Percentiles rank a stretch among this genome's conserved stretches.
These are phyloP conservation scores for Acinonyx jubatus DNA, from an alignment of 2,113 vertebrate genomes.

Conservation along the genomic window DNA sequence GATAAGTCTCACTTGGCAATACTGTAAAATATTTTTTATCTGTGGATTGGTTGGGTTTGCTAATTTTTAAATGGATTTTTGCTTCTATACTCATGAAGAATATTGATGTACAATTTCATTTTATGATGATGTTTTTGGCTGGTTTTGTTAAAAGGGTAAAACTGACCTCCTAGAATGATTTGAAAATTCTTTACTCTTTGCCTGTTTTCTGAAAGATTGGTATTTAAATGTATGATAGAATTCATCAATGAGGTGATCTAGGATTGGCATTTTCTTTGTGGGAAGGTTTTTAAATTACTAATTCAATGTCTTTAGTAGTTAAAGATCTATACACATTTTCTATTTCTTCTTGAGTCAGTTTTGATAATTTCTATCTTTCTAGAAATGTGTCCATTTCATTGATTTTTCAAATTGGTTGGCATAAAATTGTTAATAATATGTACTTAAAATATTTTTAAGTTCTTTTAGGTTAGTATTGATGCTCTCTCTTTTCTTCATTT, in stretches of 20 bases:
- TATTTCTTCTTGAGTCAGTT: not conserved
- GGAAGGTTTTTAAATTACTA: not conserved
- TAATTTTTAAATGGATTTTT: not conserved
- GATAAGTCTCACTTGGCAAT: not conserved
- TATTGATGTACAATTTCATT: not conserved
- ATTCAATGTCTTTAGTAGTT: not conserved
- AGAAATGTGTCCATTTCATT: not conserved
- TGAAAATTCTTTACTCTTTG: not conserved
- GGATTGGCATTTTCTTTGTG: not conserved
- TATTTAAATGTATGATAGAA: not conserved
- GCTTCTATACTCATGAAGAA: not conserved
- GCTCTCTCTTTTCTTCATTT: not conserved
- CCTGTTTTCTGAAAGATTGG: not conserved
- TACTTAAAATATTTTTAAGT: not conserved
- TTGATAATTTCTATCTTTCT: not conserved
- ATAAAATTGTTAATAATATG: not conserved
- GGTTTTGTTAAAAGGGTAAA: not conserved
- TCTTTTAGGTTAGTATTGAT: not conserved
- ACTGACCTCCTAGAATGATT: not conserved
- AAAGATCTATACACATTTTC: not conserved
- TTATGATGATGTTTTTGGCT: not conserved
- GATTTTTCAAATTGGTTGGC: not conserved
- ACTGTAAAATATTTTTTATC: not conserved
- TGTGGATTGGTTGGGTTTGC: not conserved
- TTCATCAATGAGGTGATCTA: not conserved